phyloP scores from a whole-genome alignment of 2,888 invertebrate species.

The Branchipolynoe longqiensis region DNA sequence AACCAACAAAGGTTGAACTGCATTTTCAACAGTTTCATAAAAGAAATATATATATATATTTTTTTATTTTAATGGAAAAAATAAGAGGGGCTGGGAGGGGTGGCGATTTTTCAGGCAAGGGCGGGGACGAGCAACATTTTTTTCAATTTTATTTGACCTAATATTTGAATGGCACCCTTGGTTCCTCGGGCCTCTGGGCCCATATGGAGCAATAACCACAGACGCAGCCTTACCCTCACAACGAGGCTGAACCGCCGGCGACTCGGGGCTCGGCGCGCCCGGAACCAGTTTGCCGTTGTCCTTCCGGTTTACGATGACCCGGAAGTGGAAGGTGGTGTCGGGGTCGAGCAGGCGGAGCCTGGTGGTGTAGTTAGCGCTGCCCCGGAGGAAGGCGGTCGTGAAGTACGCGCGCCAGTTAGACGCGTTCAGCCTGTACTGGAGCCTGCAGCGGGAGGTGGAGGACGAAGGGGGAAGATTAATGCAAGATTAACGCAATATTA shows the following conservation, averaged over 20 bases:
- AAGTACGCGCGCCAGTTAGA: background rate
- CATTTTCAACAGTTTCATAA: too few relatives aligned
- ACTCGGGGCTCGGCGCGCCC: constrained; percentile 63
- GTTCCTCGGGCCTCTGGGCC: too few relatives aligned
- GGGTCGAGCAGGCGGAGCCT: constrained; percentile 29
- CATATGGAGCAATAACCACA: background rate
- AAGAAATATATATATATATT: background rate
- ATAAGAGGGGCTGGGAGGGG: background rate
- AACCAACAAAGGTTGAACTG: too few relatives aligned
- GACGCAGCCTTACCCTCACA: constrained; percentile 42
- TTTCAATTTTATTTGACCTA: too few relatives aligned
- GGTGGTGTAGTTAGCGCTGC: constrained; percentile 21
- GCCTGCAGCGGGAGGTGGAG: background rate
- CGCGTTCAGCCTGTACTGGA: background rate
- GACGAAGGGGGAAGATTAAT: too few relatives aligned
- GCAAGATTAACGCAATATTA: background rate
- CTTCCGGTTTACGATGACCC: constrained; percentile 60
- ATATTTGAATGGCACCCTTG: too few relatives aligned
- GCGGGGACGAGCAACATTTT: too few relatives aligned
- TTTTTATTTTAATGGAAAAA: background rate
- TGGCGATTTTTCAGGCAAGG: too few relatives aligned
- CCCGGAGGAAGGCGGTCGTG: background rate
- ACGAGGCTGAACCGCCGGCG: constrained; percentile 3
- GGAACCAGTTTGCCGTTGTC: constrained; percentile 62
- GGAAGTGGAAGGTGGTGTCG: constrained; percentile 62